These are phyloP conservation scores for Calycopis cecrops DNA, from an alignment of 1,140 invertebrate species.

Conservation along the genomic window DNA sequence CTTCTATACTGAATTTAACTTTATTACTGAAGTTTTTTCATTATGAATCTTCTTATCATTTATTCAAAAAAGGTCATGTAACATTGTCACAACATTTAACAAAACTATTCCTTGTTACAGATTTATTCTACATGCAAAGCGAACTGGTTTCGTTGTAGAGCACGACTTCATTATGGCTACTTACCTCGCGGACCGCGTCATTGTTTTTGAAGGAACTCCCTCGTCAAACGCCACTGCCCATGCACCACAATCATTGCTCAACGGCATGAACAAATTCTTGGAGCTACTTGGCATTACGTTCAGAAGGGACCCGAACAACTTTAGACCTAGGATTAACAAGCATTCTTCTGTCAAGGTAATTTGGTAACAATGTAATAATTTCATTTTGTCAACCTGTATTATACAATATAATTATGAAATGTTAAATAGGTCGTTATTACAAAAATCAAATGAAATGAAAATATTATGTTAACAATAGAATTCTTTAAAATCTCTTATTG, in stretches of 20 bases:
- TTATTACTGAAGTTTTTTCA: no score
- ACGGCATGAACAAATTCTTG: constrained; percentile 99
- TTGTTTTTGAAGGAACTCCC: constrained; percentile 97
- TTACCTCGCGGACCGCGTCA: constrained; percentile 98
- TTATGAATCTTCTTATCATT: no score
- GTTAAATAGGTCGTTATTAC: no score
- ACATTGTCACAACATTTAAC: no score
- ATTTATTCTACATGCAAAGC: constrained; percentile 99
- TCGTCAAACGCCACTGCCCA: constrained; percentile 93
- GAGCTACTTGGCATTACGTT: constrained; percentile 98
- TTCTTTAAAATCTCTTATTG: no score
- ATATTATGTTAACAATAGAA: no score
- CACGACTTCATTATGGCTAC: constrained; percentile 99
- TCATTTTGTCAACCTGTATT: not conserved
- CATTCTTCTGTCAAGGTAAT: constrained; percentile 93
- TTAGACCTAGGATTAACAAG: constrained; percentile 98
- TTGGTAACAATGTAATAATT: not conserved
- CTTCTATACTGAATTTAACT: no score
- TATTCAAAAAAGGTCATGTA: no score
- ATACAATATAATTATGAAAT: no score
- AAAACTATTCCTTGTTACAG: constrained; percentile 67
- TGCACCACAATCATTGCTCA: constrained; percentile 93
- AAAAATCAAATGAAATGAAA: no score
- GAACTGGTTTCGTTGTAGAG: constrained; percentile 99
- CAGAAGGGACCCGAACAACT: constrained; percentile 98